Base-by-base conservation (phyloP, 1,140 invertebrate genomes). In the Cylas formicarius region DNA sequence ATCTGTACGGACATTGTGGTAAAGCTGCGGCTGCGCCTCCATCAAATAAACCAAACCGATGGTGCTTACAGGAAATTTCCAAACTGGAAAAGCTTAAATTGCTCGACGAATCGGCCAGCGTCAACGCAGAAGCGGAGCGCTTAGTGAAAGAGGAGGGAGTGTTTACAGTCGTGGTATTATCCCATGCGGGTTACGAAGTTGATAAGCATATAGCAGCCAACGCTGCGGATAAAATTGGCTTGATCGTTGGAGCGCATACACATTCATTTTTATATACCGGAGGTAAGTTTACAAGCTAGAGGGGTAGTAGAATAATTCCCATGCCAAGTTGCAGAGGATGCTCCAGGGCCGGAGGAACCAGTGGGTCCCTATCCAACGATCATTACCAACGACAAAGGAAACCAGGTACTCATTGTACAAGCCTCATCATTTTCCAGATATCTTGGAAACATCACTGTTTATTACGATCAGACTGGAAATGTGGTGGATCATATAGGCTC, bases 171-270 rank as follows among this genome's bases (percentile, higher is more conserved):
- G 56, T 62, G 13, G 75, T 72, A 4, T 55, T 80, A 16, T 78
- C 77, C 2, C 78, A 81, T 60, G 67, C 72, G 7, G 78, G 78
- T 0, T 73, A 66, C 46, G 54, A 56, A 3, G 64, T 68, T 9
- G 78, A 80, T 58, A 64, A 77, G 56, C 56, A 68, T 37, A 80
- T 92, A 41, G 89, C 87, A 0, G 51, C 49, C 7, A 65, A 73
- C 18, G 69, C 73, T 28, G 76, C 73, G 18, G 66, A 73, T 18
- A 53, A 50, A 47, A 75, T 91, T 22, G 80, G 84, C 47, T 75
- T 85, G 1, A 84, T 93, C 40, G 83, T 93, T 18, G 89, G 89
- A 6, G 84, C 81, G n/a, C 89, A 93, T 58, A 84, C 83, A 2
- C 86, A 92, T 56, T 84, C 58, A 3, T 57, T 61, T 41, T 34